Percentiles rank a stretch among this genome's conserved stretches.
These are phyloP conservation scores for Strigamia transsilvanica DNA, from an alignment of 2,888 invertebrate genomes.

Conservation along the genomic window DNA sequence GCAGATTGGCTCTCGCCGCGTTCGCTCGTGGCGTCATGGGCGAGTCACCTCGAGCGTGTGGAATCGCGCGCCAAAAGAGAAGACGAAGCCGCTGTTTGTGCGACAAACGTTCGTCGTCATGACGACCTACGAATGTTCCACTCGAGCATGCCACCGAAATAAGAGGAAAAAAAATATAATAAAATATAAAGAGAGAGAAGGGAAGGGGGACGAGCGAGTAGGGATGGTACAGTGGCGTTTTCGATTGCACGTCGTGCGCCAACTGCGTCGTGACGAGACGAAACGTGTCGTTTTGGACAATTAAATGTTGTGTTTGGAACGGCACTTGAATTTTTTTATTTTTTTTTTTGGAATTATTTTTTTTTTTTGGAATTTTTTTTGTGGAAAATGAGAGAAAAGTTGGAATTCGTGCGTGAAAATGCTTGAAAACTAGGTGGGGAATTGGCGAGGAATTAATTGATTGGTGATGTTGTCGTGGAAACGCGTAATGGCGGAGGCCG, in stretches of 20 bases:
- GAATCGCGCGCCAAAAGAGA: slow-evolving; percentile 49
- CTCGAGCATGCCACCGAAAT: slow-evolving; percentile 33
- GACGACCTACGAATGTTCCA: slow-evolving; percentile 37
- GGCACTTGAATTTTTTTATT: background rate
- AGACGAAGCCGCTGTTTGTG: slow-evolving; percentile 49
- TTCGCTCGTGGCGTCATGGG: slow-evolving; percentile 49
- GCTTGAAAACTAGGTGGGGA: background rate
- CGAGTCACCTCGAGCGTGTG: slow-evolving; percentile 49
- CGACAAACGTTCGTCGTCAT: slow-evolving; percentile 49
- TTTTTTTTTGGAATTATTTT: too few species aligned
- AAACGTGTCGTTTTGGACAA: slow-evolving; percentile 36
- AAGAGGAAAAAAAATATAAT: slow-evolving; percentile 4
- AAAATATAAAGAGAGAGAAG: background rate
- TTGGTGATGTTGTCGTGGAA: slow-evolving; percentile 11
- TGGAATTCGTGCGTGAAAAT: background rate
- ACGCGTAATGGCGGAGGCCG: slow-evolving; percentile 43
- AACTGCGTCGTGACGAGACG: slow-evolving; percentile 8
- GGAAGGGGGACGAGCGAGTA: slow-evolving; percentile 2
- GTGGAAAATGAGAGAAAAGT: background rate
- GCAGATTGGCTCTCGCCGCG: slow-evolving; percentile 45
- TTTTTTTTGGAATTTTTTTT: too few species aligned
- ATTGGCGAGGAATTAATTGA: slow-evolving; percentile 19
- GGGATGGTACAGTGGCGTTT: background rate
- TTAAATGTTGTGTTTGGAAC: slow-evolving; percentile 38
- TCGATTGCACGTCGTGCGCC: background rate